A percentile compares a stretch with the other conserved stretches of the same genome.
phyloP scores from a whole-genome alignment of 2,797 vertebrate species.

The Platyrinchus mystaceus region DNA sequence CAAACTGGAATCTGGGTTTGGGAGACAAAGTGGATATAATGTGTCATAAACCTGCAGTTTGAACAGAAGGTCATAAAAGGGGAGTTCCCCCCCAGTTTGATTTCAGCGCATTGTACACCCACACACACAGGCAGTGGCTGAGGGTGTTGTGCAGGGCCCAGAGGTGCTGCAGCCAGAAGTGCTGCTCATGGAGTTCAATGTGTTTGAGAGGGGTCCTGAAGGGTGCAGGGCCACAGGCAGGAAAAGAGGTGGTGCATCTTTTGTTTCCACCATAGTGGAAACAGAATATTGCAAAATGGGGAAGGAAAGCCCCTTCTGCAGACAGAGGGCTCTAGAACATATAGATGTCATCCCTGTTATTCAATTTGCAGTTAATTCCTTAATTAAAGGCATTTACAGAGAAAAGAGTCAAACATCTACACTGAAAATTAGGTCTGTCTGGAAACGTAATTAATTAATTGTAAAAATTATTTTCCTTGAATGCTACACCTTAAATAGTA shows the following conservation, averaged over 20 bases:
- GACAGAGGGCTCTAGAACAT: neutral
- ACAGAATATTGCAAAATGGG: rapidly evolving
- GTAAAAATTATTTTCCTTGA: neutral
- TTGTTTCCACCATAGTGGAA: neutral
- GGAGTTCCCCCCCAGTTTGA: neutral
- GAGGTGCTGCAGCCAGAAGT: neutral
- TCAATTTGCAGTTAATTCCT: neutral
- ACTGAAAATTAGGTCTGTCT: neutral
- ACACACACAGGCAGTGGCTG: rapidly evolving
- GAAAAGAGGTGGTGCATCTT: neutral
- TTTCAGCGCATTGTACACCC: rapidly evolving
- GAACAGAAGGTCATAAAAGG: neutral
- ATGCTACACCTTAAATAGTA: neutral
- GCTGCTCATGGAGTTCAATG: rapidly evolving
- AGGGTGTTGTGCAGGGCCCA: rapidly evolving
- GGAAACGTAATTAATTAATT: neutral
- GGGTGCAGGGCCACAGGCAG: neutral
- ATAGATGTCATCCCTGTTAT: neutral
- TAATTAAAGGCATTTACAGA: neutral
- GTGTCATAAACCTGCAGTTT: neutral
- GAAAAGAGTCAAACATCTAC: neutral
- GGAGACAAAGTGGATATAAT: neutral
- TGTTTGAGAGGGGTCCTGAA: rapidly evolving
- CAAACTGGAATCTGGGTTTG: neutral
- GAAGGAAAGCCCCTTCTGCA: neutral